Percentiles rank a stretch among this genome's conserved stretches.
Conservation (phyloP, 1,140 invertebrate species). For the Sipha flava region DNA sequence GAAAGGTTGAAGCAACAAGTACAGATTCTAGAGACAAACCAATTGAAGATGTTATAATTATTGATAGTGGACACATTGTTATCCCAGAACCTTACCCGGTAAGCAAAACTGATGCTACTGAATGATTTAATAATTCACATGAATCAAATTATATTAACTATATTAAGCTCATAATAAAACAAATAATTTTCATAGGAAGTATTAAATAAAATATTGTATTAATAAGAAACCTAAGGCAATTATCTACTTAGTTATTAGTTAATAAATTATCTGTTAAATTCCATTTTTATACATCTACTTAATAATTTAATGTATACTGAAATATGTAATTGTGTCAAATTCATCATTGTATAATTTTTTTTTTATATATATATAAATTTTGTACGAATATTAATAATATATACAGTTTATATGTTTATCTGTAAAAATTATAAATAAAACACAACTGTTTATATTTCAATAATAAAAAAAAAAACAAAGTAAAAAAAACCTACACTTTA, state of each 20-base stretch:
- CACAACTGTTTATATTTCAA: not conserved
- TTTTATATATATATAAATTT: not conserved
- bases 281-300: not conserved
- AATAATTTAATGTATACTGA: not conserved
- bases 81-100: constrained; percentile 72
- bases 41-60: constrained; percentile 68
- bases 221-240: not conserved
- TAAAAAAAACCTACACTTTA: not conserved
- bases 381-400: not conserved
- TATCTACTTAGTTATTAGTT: not conserved
- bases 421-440: not conserved
- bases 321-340: not conserved
- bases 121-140: constrained; percentile 37
- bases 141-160: too few relatives aligned
- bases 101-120: constrained; percentile 66
- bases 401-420: not conserved
- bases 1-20: constrained; percentile 67
- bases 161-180: not conserved
- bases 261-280: not conserved
- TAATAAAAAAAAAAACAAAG: constrained; percentile 1
- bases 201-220: not conserved
- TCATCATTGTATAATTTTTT: not conserved
- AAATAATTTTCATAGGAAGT: too few relatives aligned
- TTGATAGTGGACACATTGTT: constrained; percentile 58
- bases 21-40: constrained; percentile 73